Percentiles rank a stretch among this genome's conserved stretches.
phyloP scores from a whole-genome alignment of 2,797 vertebrate genomes.

The Eleutherodactylus coqui region DNA sequence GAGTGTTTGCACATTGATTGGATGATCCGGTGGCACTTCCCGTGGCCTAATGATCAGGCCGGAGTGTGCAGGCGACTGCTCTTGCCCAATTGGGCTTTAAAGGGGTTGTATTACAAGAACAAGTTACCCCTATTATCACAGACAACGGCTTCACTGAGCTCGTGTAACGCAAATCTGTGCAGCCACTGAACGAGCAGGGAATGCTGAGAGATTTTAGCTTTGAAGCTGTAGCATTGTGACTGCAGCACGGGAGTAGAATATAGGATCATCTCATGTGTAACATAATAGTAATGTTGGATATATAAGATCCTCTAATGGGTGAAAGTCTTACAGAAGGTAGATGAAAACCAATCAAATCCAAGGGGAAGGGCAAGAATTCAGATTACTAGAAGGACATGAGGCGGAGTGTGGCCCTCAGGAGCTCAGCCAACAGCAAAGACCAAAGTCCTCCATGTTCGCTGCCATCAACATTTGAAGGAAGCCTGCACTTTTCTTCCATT shows the following conservation, averaged over 20 bases:
- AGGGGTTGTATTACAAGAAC: too few relatives aligned
- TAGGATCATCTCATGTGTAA: too few relatives aligned
- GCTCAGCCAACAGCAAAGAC: not conserved
- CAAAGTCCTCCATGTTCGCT: not conserved
- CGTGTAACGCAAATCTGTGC: too few relatives aligned
- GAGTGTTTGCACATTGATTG: too few relatives aligned
- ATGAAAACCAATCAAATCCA: not conserved
- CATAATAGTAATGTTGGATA: too few relatives aligned
- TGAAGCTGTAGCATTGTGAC: not conserved
- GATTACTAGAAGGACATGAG: not conserved
- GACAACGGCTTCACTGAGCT: too few relatives aligned
- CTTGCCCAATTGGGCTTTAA: too few relatives aligned
- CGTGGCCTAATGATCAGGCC: too few relatives aligned
- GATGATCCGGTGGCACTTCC: too few relatives aligned
- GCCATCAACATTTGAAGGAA: conserved; percentile 81
- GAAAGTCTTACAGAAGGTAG: not conserved
- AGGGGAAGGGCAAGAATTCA: not conserved
- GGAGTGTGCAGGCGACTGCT: too few relatives aligned
- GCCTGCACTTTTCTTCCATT: conserved; percentile 87
- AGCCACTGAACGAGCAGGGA: not conserved
- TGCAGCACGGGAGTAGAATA: not conserved
- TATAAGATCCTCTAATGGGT: not conserved
- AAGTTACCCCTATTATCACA: too few relatives aligned
- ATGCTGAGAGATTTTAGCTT: not conserved
- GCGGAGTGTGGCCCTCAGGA: not conserved